phyloP scores from a whole-genome alignment of 1,140 invertebrate species.

The Trichonephila clavipes region DNA sequence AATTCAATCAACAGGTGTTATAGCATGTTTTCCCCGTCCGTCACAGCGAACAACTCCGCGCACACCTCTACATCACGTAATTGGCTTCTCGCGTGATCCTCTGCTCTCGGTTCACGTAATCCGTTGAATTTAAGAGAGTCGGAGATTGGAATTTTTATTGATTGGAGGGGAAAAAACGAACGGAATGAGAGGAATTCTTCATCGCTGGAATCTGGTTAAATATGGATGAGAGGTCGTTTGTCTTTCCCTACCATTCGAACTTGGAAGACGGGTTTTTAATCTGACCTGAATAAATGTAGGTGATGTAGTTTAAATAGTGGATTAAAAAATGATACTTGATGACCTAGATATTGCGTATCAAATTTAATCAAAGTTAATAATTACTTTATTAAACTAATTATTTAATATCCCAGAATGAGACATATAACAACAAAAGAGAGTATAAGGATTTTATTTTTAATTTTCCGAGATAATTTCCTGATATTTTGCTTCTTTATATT shows the following conservation, averaged over 20 bases:
- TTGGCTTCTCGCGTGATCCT: conserved; percentile 49
- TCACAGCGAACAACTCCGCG: neutral
- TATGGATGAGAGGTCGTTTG: conserved; percentile 4
- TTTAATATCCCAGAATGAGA: too few species aligned
- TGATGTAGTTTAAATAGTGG: neutral
- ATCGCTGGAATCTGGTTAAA: neutral
- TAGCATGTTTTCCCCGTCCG: neutral
- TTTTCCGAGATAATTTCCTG: too few species aligned
- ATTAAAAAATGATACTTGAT: neutral
- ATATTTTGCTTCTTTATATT: too few species aligned
- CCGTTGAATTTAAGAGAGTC: conserved; percentile 11
- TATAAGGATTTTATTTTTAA: too few species aligned
- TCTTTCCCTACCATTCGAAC: neutral
- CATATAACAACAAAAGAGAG: too few species aligned
- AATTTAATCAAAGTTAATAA: too few species aligned
- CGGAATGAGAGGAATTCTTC: neutral
- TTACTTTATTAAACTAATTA: too few species aligned
- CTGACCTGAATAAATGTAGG: too few species aligned
- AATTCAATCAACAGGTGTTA: conserved; percentile 43
- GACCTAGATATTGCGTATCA: too few species aligned
- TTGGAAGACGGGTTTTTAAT: neutral
- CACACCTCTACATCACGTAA: conserved; percentile 41
- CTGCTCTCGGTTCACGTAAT: neutral
- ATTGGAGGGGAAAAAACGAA: conserved; percentile 12
- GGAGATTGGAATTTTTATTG: conserved; percentile 62